phyloP scores from a whole-genome alignment of 2,113 vertebrate genomes.

The Salvelinus sp. region DNA sequence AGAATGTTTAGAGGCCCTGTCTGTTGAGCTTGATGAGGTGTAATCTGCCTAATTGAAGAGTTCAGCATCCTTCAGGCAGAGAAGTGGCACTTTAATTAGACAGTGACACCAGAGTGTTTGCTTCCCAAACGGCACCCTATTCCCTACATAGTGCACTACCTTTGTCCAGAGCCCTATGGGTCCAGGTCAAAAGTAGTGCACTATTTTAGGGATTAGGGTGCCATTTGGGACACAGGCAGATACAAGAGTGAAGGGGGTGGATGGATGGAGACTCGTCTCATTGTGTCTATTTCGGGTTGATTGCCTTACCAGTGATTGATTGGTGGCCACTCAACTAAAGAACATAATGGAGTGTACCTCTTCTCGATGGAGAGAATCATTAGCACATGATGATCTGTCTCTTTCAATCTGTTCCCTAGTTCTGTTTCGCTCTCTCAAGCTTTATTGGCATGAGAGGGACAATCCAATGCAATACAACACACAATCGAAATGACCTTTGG shows the following conservation, averaged over 20 bases:
- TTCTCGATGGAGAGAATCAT: not conserved
- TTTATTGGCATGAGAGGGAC: not conserved
- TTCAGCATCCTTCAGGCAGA: constrained; percentile 34
- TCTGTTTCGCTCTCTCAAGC: not conserved
- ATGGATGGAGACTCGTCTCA: not conserved
- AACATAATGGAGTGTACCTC: constrained; percentile 4
- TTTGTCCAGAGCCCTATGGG: constrained; percentile 2
- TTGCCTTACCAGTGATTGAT: constrained; percentile 11
- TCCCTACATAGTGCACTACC: too few species aligned
- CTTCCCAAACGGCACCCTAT: not conserved
- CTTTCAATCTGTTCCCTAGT: not conserved
- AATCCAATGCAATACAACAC: too few species aligned
- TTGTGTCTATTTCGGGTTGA: constrained; percentile 49
- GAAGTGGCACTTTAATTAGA: constrained; percentile 44
- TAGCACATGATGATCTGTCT: not conserved
- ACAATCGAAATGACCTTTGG: not conserved
- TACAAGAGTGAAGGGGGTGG: constrained; percentile 16
- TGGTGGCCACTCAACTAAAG: constrained; percentile 30
- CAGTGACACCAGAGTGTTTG: constrained; percentile 7
- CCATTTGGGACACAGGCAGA: too few species aligned
- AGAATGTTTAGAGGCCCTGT: too few species aligned
- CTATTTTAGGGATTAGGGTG: too few species aligned
- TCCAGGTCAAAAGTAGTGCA: constrained; percentile 6
- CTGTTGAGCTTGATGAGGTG: constrained; percentile 54
- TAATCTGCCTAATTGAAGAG: constrained; percentile 45